These are phyloP conservation scores for Nothocercus nigrocapillus DNA, from an alignment of 2,113 vertebrate genomes.

Conservation along the genomic window DNA sequence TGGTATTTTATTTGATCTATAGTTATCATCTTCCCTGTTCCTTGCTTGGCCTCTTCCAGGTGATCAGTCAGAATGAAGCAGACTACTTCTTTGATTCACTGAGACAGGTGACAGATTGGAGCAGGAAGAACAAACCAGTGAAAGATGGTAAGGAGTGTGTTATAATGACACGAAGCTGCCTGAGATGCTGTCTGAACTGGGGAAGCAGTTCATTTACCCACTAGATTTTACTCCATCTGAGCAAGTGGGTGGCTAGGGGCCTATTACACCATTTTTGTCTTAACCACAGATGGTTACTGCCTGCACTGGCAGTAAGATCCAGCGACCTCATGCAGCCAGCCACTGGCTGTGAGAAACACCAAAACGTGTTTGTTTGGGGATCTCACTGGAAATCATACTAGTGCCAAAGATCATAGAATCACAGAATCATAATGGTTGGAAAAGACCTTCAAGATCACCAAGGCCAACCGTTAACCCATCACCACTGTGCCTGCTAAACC, in stretches of 20 bases:
- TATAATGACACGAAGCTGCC: not conserved
- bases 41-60: constrained; percentile 72
- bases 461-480: too few relatives aligned
- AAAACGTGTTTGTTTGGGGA: not conserved
- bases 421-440: too few relatives aligned
- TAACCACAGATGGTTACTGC: not conserved
- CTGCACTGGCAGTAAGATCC: not conserved
- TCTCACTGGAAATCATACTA: not conserved
- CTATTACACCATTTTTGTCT: not conserved
- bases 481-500: too few relatives aligned
- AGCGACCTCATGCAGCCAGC: not conserved
- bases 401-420: not conserved
- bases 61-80: constrained; percentile 90
- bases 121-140: constrained; percentile 83
- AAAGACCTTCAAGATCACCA: too few relatives aligned
- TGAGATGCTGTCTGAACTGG: not conserved
- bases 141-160: constrained; percentile 83
- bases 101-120: constrained; percentile 90
- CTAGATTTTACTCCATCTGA: not conserved
- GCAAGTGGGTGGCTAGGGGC: not conserved
- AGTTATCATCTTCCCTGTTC: not conserved
- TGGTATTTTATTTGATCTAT: not conserved
- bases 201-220: not conserved
- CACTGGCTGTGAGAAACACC: not conserved
- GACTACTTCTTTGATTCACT: constrained; percentile 97